phyloP scores from a whole-genome alignment of 2,888 invertebrate genomes.

The Aphidoletes aphidimyza region DNA sequence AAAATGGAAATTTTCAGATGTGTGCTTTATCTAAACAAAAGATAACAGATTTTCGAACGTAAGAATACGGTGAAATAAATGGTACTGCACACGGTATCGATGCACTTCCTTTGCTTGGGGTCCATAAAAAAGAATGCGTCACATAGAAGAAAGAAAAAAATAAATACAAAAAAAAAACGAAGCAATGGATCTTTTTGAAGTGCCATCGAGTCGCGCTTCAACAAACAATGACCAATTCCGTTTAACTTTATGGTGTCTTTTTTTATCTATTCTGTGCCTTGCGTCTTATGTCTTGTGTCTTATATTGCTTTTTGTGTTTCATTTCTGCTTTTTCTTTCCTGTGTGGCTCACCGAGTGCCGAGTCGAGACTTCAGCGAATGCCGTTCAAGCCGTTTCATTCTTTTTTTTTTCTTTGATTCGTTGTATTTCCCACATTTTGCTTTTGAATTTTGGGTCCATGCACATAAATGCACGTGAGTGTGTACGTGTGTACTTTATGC shows the following conservation, averaged over 20 bases:
- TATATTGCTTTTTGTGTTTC: not conserved
- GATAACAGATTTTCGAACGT: not conserved
- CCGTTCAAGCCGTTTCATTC: not conserved
- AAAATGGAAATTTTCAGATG: not conserved
- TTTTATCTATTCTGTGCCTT: not conserved
- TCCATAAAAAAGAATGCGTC: not conserved
- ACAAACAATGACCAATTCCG: slow-evolving; percentile 49
- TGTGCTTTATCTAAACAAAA: not conserved
- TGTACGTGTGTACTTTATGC: slow-evolving; percentile 12
- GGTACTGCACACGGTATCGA: not conserved
- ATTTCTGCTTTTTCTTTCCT: not conserved
- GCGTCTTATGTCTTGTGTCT: too few relatives aligned
- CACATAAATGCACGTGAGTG: too few relatives aligned
- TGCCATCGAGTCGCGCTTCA: slow-evolving; percentile 40
- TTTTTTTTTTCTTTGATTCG: not conserved
- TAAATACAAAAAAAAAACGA: not conserved
- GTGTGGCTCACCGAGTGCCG: too few relatives aligned
- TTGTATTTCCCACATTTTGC: too few relatives aligned
- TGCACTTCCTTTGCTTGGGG: not conserved
- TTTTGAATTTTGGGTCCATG: too few relatives aligned
- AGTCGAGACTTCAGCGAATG: too few relatives aligned
- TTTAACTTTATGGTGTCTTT: slow-evolving; percentile 3
- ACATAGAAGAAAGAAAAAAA: not conserved
- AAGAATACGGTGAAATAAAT: too few relatives aligned
- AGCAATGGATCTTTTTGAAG: slow-evolving; percentile 29